phyloP scores from a whole-genome alignment of 2,113 vertebrate genomes.

The Pomatostomus ruficeps region DNA sequence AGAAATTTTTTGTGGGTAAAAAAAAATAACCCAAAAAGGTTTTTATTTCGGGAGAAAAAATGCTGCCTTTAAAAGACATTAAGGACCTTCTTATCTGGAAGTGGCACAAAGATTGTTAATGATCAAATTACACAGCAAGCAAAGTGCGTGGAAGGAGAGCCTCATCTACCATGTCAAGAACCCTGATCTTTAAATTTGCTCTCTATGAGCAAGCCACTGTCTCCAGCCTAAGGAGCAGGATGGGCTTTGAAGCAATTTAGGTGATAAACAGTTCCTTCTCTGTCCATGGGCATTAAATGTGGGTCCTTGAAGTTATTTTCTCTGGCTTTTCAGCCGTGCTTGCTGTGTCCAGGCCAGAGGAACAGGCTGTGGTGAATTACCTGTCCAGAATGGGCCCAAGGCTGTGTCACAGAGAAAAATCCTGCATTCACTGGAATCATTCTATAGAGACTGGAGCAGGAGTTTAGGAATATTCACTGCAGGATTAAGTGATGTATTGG shows the following conservation, averaged over 20 bases:
- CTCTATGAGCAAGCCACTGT: neutral
- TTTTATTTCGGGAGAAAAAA: constrained; percentile 28
- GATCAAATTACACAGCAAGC: neutral
- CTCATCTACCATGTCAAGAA: neutral
- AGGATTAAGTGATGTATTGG: neutral
- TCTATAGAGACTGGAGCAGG: neutral
- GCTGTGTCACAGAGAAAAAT: neutral
- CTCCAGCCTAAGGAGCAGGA: neutral
- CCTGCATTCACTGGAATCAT: accelerated
- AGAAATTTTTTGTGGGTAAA: neutral
- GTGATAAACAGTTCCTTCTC: neutral
- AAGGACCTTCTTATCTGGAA: neutral
- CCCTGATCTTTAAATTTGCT: neutral
- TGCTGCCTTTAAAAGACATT: neutral
- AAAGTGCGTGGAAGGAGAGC: neutral
- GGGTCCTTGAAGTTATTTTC: neutral
- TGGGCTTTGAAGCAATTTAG: neutral
- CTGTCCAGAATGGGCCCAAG: neutral
- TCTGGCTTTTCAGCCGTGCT: accelerated
- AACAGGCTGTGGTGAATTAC: neutral
- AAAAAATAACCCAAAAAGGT: neutral
- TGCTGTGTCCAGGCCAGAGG: neutral
- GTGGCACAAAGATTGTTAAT: neutral
- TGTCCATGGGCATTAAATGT: neutral
- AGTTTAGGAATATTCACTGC: neutral